Conservation (phyloP, 2,113 vertebrate genomes). For the Caranx melampygus region DNA sequence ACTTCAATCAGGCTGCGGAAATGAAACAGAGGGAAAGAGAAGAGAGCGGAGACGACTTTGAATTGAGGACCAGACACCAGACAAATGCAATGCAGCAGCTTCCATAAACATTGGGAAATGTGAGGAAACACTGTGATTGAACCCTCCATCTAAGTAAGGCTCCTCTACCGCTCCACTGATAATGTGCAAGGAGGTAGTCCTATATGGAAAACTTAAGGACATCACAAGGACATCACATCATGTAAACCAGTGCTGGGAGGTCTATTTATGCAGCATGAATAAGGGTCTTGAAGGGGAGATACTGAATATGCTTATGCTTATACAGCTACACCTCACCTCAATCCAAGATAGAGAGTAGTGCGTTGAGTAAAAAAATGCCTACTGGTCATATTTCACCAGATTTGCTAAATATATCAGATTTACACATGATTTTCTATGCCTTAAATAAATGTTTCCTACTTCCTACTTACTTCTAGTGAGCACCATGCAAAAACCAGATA, state of each 20-base stretch:
- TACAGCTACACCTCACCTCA: conserved; percentile 33
- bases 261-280: conserved; percentile 71
- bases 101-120: conserved; percentile 72
- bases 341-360: conserved; percentile 42
- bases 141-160: conserved; percentile 56
- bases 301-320: conserved; percentile 55
- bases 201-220: conserved; percentile 70
- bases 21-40: conserved; percentile 67
- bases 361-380: conserved; percentile 17
- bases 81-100: conserved; percentile 69
- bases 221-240: conserved; percentile 78
- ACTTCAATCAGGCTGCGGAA: conserved; percentile 78
- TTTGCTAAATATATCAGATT: conserved; percentile 4
- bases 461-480: too few relatives aligned
- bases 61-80: conserved; percentile 70
- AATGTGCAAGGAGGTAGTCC: conserved; percentile 61
- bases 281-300: conserved; percentile 51
- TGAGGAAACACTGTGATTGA: conserved; percentile 67
- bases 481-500: conserved; percentile 32
- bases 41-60: conserved; percentile 55
- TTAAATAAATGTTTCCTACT: conserved; percentile 29
- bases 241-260: conserved; percentile 64
- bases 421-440: conserved; percentile 10
- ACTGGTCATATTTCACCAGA: conserved; percentile 37
- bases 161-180: conserved; percentile 54